These are phyloP conservation scores for Syngnathus rostellatus DNA, from an alignment of 2,797 vertebrate genomes.

Conservation along the genomic window DNA sequence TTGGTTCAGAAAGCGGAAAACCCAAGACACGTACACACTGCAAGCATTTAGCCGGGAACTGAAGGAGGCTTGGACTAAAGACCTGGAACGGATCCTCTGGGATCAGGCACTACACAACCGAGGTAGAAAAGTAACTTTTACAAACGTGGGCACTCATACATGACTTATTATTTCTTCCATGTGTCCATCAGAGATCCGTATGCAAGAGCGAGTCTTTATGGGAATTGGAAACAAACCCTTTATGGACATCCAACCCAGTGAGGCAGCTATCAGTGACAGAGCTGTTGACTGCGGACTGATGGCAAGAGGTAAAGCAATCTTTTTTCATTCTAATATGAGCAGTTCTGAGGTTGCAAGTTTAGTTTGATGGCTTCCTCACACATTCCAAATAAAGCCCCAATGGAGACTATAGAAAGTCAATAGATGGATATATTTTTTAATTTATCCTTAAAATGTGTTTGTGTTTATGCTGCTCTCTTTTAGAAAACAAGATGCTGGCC, in stretches of 20 bases:
- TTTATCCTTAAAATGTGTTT: not conserved
- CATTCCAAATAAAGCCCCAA: not conserved
- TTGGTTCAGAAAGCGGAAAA: constrained; percentile 79
- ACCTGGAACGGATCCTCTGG: constrained; percentile 77
- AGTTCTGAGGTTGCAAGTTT: not conserved
- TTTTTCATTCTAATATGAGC: not conserved
- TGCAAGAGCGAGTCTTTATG: constrained; percentile 78
- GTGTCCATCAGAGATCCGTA: constrained; percentile 65
- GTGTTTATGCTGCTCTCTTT: constrained; percentile 1
- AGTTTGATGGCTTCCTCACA: not conserved
- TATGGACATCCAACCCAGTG: constrained; percentile 78
- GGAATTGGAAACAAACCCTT: constrained; percentile 79
- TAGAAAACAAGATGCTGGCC: constrained; percentile 52
- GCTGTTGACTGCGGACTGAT: constrained; percentile 66
- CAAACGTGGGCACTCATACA: too few relatives aligned
- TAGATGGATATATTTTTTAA: not conserved
- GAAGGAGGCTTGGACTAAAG: constrained; percentile 74
- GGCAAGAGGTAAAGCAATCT: constrained; percentile 57
- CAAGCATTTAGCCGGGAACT: constrained; percentile 61
- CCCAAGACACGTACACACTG: constrained; percentile 73
- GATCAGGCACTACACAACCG: constrained; percentile 77
- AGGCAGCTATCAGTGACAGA: constrained; percentile 74
- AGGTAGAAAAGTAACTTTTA: constrained; percentile 41
- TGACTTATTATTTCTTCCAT: not conserved
- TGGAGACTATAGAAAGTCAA: not conserved